Evolutionary conservation across 1,140 invertebrate genomes (phyloP), one percentile per base, ranked within the genome.

Genomic region (Ips typographus): DNA sequence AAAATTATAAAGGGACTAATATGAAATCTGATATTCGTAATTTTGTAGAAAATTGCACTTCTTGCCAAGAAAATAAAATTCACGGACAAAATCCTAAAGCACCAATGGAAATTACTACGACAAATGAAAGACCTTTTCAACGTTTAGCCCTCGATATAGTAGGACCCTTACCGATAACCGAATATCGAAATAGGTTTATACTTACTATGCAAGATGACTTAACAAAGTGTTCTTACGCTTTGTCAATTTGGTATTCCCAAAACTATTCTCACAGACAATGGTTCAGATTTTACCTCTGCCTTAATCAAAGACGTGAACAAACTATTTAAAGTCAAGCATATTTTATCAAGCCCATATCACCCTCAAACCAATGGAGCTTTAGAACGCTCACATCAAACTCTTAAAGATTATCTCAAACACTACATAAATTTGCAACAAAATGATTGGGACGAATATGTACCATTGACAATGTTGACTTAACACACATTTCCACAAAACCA

Each of bases 381-480:
- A 57, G 79, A 81, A 73, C 52, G 79, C 68, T 67, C 47, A 4
- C 80, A 81, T 70, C 52, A 43, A 42, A 74, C 76, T 4, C 53
- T 79, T 65, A 75, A 75, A 55, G 73, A 78, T 36, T 78, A 78
- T 67, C 65, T 81, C 49, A 76, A 75, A 73, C 72, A 75, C 66
- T 81, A 73, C 78, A 74, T 75, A 36, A 64, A 75, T 36, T 36
- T 61, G 6, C 42, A 75, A 36, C 61, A 74, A 59, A 67, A 3
- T 22, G 64, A 80, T 61, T 81, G 78, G 78, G 77, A 80, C 65
- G 69, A 77, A 47, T 72, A 66, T 59, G 60, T 81, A 36, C 36
- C 65, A 56, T 74, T 77, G n/a, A 78, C 80, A 0, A 80, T 79
- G 76, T 82, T 79, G 63, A 71, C 70, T 41, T 82, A 82, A 80